Base-by-base conservation (phyloP, 2,113 vertebrate species). In the Ursus arctos region DNA sequence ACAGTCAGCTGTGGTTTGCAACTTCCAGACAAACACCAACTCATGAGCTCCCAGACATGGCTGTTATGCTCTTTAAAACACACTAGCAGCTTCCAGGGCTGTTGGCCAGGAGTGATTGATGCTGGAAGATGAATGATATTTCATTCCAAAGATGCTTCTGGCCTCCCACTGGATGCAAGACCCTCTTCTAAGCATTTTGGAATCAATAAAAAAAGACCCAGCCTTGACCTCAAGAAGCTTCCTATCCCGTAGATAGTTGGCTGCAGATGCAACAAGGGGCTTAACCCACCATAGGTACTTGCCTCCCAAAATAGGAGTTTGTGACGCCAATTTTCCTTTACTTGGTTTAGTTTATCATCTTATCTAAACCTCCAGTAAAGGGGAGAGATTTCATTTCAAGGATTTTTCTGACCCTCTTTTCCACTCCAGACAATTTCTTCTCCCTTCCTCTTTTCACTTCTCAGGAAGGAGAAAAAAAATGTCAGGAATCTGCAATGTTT, bases 1-100 rank as follows among this genome's bases (percentile, higher is more conserved):
- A 3, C 24, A 7, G 28, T 21, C 2, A 1, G 28, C 19, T 0
- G 16, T 6, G n/a, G 5, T 9, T 28, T 24, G 31, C 3, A 18
- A 19, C 9, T 55, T 72, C 40, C 71, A 69, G 24, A 61, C 21
- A 31, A 65, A 47, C 2, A 33, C 18, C 36, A 12, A 0, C 67
- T 7, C 0, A 0, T 49, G 65, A 53, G 40, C 14, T 7, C 33
- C 26, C 13, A 24, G 89, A 4, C 2, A 2, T 2, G 2, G 6
- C 36, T 10, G 1, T 36, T 31, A 5, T 1, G 16, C 6, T 72
- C 57, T 61, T 81, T 51, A 59, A 74, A 65, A 43, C 9, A 6
- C 7, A 7, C 7, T 3, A 16, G 51, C 12, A 0, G 31, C 36
- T 72, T 85, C 36, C 31, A 1, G 1, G 21, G 24, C 28, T 59